phyloP scores from a whole-genome alignment of 37 sponge, comb jelly and placozoan genomes.

The Aplysina aerophoba region DNA sequence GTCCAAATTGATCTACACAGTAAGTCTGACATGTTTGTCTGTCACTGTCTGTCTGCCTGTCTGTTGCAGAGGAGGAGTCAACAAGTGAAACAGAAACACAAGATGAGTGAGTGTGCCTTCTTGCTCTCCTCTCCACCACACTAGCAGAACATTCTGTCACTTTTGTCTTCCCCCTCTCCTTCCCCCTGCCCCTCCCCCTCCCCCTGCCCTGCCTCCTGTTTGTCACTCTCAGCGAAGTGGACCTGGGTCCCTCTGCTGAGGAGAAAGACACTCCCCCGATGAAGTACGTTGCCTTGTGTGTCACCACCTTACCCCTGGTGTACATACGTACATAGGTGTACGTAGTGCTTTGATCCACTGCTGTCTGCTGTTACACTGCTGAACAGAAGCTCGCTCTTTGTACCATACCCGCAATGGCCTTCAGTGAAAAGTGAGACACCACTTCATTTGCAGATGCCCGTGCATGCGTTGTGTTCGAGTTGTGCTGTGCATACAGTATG shows the following conservation, averaged over 20 bases:
- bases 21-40: too few species aligned
- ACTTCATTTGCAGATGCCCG: neutral
- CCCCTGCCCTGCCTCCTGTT: neutral
- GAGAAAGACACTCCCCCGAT: too few species aligned
- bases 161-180: neutral
- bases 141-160: neutral
- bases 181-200: slow-evolving; percentile 9
- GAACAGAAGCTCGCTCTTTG: neutral
- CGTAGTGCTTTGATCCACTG: too few species aligned
- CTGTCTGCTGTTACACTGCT: neutral
- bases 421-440: slow-evolving; percentile 8
- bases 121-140: too few species aligned
- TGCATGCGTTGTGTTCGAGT: neutral
- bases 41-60: too few species aligned
- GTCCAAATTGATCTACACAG: too few species aligned
- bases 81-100: too few species aligned
- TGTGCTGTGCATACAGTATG: neutral
- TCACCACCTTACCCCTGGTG: too few species aligned
- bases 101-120: too few species aligned
- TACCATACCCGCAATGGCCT: neutral
- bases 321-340: neutral
- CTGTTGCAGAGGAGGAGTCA: too few species aligned
- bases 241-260: too few species aligned
- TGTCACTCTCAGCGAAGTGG: neutral
- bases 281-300: too few species aligned